Percentiles rank a stretch among this genome's conserved stretches.
These are phyloP conservation scores for Enteromius afrohamiltoni DNA, from an alignment of 2,797 vertebrate species.

Conservation along the genomic window DNA sequence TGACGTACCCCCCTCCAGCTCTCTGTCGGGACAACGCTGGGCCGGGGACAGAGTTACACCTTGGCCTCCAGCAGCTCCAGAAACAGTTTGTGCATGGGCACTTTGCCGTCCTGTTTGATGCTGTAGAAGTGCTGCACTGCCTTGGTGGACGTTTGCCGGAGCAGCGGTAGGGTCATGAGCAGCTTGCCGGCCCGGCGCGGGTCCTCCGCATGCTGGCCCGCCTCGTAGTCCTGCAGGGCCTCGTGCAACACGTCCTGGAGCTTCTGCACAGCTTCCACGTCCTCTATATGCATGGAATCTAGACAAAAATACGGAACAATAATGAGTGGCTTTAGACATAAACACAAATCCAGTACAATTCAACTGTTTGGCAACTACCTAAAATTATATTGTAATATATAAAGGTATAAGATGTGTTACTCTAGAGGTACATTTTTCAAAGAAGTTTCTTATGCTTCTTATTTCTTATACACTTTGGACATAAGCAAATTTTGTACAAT, in stretches of 20 bases:
- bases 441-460: too few relatives aligned
- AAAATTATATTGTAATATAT: too few relatives aligned
- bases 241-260: conserved; percentile 98
- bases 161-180: conserved; percentile 97
- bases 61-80: conserved; percentile 99
- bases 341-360: background rate
- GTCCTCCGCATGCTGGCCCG: conserved; percentile 94
- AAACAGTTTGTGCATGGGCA: conserved; percentile 99
- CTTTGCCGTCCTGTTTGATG: conserved; percentile 99
- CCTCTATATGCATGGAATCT: conserved; percentile 99
- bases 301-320: conserved; percentile 50
- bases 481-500: background rate
- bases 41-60: conserved; percentile 83
- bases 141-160: conserved; percentile 98
- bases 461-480: too few relatives aligned
- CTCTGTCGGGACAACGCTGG: conserved; percentile 45
- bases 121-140: conserved; percentile 99
- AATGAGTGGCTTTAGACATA: background rate
- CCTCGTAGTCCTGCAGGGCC: conserved; percentile 98
- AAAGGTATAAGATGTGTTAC: too few relatives aligned
- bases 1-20: conserved; percentile 55
- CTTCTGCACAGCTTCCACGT: conserved; percentile 97
- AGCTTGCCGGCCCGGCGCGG: conserved; percentile 96
- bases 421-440: too few relatives aligned
- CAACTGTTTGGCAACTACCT: background rate